phyloP scores from a whole-genome alignment of 2,888 invertebrate genomes.

The Drosophila sordidula region DNA sequence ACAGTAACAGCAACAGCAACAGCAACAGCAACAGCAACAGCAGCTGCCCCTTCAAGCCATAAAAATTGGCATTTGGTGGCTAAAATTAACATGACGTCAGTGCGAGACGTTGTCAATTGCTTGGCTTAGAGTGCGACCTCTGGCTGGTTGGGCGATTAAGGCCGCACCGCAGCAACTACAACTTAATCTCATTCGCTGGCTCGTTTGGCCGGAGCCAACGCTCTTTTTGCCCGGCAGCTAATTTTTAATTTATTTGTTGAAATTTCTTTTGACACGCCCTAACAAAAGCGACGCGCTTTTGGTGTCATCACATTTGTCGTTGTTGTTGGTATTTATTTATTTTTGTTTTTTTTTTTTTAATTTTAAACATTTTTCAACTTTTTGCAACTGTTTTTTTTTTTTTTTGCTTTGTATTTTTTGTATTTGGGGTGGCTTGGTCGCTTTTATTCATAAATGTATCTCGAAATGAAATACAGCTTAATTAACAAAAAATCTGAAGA shows the following conservation, averaged over 20 bases:
- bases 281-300: conserved; percentile 65
- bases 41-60: conserved; percentile 68
- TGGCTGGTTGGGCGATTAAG: conserved; percentile 73
- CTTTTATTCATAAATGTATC: conserved; percentile 77
- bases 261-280: conserved; percentile 79
- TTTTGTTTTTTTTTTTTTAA: conserved; percentile 11
- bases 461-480: conserved; percentile 79
- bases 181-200: conserved; percentile 47
- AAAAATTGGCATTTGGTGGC: conserved; percentile 68
- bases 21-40: conserved; percentile 5
- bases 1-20: conserved; percentile 2
- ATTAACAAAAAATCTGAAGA: conserved; percentile 76
- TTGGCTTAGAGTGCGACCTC: conserved; percentile 59
- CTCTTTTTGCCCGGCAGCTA: conserved; percentile 58
- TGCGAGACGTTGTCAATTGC: conserved; percentile 45
- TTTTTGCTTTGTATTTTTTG: conserved; percentile 24
- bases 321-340: conserved; percentile 1
- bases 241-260: conserved; percentile 68
- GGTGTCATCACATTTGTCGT: conserved; percentile 73
- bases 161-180: conserved; percentile 63
- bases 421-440: conserved; percentile 39
- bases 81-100: conserved; percentile 77
- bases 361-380: conserved; percentile 38
- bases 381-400: conserved; percentile 40
- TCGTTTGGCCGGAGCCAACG: conserved; percentile 9